phyloP scores from a whole-genome alignment of 2,797 vertebrate genomes.

The Eulemur coronatus region DNA sequence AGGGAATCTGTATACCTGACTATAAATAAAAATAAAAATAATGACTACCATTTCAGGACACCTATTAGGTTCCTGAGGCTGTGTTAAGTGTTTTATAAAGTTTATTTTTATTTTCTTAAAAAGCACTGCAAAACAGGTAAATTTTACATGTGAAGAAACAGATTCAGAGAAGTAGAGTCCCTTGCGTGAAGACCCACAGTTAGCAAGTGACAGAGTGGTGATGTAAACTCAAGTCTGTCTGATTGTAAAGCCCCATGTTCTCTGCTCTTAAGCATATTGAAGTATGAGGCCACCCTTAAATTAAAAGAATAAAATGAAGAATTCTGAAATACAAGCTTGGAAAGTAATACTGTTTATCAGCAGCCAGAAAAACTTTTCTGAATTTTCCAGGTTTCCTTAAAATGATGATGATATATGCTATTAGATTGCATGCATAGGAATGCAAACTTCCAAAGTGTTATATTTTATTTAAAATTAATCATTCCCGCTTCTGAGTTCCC shows the following conservation, averaged over 20 bases:
- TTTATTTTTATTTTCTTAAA: neutral
- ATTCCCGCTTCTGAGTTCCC: neutral
- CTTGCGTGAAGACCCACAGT: neutral
- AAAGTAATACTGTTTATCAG: neutral
- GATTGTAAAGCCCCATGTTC: neutral
- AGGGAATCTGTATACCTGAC: neutral
- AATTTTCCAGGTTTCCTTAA: neutral
- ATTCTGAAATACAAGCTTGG: neutral
- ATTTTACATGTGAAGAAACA: neutral
- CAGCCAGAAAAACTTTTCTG: neutral
- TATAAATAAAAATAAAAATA: conserved; percentile 1
- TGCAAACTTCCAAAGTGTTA: neutral
- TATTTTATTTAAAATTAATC: conserved; percentile 48
- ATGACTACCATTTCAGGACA: neutral
- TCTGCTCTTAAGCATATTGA: neutral
- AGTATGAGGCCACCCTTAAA: neutral
- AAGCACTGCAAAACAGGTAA: neutral
- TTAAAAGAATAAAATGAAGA: neutral
- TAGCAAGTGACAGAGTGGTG: neutral
- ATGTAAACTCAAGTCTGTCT: neutral
- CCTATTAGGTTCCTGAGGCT: neutral
- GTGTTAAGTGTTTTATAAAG: neutral
- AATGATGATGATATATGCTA: neutral
- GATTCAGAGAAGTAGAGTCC: neutral
- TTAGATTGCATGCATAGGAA: neutral